Conservation (phyloP, 2,797 vertebrate species). For the Poliocrania exsul region DNA sequence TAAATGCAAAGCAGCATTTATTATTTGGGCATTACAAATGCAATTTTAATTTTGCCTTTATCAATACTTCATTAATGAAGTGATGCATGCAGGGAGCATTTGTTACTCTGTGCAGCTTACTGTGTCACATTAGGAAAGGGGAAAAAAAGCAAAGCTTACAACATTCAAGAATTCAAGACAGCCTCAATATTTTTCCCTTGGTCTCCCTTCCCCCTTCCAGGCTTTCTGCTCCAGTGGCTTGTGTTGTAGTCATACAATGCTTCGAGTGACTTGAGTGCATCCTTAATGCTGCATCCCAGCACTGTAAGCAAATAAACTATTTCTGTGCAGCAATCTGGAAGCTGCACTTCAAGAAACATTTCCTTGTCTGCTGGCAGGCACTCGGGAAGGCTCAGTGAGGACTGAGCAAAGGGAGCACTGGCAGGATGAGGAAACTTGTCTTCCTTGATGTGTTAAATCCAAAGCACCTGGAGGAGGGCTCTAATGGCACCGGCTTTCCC, state of each 20-base stretch:
- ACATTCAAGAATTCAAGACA: neutral
- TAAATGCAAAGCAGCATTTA: neutral
- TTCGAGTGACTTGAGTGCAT: conserved; percentile 19
- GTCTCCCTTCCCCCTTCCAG: neutral
- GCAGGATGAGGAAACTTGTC: neutral
- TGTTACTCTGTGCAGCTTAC: neutral
- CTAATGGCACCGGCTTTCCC: neutral
- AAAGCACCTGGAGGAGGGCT: neutral
- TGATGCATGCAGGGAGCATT: neutral
- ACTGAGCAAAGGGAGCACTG: neutral
- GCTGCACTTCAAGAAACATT: neutral
- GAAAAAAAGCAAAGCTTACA: neutral
- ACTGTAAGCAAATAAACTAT: neutral
- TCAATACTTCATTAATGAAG: neutral
- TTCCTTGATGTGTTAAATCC: neutral
- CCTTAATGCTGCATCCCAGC: neutral
- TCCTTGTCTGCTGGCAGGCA: neutral
- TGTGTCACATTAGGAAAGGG: neutral
- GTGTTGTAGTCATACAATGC: neutral
- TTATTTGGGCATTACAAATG: neutral
- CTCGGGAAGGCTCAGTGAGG: neutral
- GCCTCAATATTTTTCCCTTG: neutral
- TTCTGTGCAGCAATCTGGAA: conserved; percentile 24
- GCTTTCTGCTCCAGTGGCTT: conserved; percentile 35
- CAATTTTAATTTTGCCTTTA: neutral